Base-by-base conservation (phyloP, 2,797 vertebrate genomes). In the Decapterus maruadsi region DNA sequence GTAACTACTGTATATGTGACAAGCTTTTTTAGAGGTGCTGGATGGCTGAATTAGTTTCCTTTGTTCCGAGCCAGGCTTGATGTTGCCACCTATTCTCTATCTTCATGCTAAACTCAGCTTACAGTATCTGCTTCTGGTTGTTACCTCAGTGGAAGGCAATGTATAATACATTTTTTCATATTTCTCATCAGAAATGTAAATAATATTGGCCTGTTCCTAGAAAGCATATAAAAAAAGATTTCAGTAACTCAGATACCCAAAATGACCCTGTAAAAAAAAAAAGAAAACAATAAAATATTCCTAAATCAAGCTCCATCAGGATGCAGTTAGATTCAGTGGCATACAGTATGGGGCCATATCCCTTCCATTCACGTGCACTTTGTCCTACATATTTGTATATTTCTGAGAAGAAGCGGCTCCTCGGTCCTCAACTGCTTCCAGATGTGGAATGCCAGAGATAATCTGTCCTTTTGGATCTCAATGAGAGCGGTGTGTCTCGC, bases 351-450 rank as follows among this genome's bases (percentile, higher is more conserved):
- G 59, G 57, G 19, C 61, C 40, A 10, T 12, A 72, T 78, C 68
- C 60, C 40, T 31, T 64, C 55, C 11, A 17, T 69, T 76, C 81
- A 85, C 50, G 84, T 91, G 87, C 90, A 90, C 87, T 91, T 90
- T 90, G 88, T 92, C 90, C 90, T 84, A 91, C 87, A 90, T 93
- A 87, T 90, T 87, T 91, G 87, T 89, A 80, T 82, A 89, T 89
- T 92, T 91, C 81, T 90, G 71, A 78, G 79, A 78, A 89, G 86
- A 89, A 77, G 82, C 61, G 36, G 75, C 75, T 83, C 73, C 54
- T 58, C 57, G 4, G 63, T 17, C 51, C 75, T 85, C 81, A 90
- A 93, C 76, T 80, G 77, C 72, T 91, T 89, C 91, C 93, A 93
- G 90, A 92, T 93, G 93, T 88, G 83, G 83, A 89, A 90, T 89